These are phyloP conservation scores for Protonibea diacanthus DNA, from an alignment of 2,797 vertebrate genomes.

Conservation along the genomic window DNA sequence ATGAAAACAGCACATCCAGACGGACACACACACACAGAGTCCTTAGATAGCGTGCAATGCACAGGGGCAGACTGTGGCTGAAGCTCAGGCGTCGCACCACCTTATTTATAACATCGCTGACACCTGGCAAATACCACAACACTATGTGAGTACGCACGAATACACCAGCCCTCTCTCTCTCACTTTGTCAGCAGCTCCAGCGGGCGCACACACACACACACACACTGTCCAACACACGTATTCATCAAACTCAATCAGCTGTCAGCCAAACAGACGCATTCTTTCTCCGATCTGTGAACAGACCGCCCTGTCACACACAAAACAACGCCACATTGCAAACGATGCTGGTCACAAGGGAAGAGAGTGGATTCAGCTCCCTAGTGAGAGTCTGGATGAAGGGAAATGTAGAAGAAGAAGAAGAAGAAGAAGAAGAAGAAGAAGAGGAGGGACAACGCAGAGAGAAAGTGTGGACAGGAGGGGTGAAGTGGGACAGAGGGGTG, in stretches of 20 bases:
- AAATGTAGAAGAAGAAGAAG: not conserved
- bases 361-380: not conserved
- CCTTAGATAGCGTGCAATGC: constrained; percentile 15
- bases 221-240: constrained; percentile 38
- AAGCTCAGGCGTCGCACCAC: constrained; percentile 53
- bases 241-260: constrained; percentile 46
- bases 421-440: not conserved
- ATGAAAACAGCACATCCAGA: constrained; percentile 8
- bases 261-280: constrained; percentile 31
- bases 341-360: not conserved
- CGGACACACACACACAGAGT: not conserved
- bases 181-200: constrained; percentile 43
- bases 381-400: not conserved
- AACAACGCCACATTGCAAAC: not conserved
- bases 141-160: constrained; percentile 67
- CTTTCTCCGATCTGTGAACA: constrained; percentile 30
- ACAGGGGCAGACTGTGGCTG: constrained; percentile 44
- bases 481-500: constrained; percentile 9
- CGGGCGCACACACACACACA: constrained; percentile 10
- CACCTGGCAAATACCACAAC: constrained; percentile 84
- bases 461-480: constrained; percentile 15
- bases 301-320: constrained; percentile 13
- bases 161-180: constrained; percentile 34
- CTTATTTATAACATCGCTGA: constrained; percentile 78
- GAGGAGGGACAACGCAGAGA: not conserved